Base-by-base conservation (phyloP, 2,113 vertebrate genomes). In the Aptenodytes forsteri region DNA sequence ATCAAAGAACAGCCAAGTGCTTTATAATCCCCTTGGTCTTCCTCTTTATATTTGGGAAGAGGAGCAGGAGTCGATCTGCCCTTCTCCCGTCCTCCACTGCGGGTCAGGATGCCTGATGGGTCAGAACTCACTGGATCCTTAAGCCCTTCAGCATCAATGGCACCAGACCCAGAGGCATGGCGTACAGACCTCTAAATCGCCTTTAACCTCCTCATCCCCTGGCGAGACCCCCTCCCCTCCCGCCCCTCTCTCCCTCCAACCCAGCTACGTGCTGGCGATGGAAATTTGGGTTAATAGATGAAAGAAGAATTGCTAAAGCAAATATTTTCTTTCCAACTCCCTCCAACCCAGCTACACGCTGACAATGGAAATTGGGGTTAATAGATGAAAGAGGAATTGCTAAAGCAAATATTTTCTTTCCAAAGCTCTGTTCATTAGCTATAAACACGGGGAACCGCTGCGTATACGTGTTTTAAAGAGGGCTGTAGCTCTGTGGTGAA, bases 241-340 rank as follows among this genome's bases (percentile, higher is more conserved):
- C 4, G 8, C 40, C 40, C 26, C 52, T 55, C 75, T 14, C 11
- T 61, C 38, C 62, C n/a, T 79, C 67, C 6, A 0, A 9, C 40
- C 47, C 64, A 50, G 58, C 79, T 27, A 50, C 1, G 2, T 0
- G 0, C 7, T 9, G 0, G 32, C 0, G 5, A n/a, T n/a, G n/a
- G n/a, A n/a, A n/a, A n/a, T n/a, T n/a, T n/a, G n/a, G n/a, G n/a
- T n/a, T n/a, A n/a, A n/a, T n/a, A n/a, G n/a, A n/a, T n/a, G n/a
- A n/a, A n/a, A n/a, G n/a, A n/a, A n/a, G n/a, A n/a, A n/a, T n/a
- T n/a, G n/a, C n/a, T n/a, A n/a, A n/a, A n/a, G n/a, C n/a, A n/a
- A n/a, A n/a, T n/a, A n/a, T n/a, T n/a, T n/a, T n/a, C n/a, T n/a
- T n/a, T n/a, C n/a, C n/a, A n/a, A n/a, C 11, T 61, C 38, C 62